Evolutionary conservation across 2,888 invertebrate genomes (phyloP), one percentile per base, ranked within the genome.

Genomic region (Eupithecia pulchellata): DNA sequence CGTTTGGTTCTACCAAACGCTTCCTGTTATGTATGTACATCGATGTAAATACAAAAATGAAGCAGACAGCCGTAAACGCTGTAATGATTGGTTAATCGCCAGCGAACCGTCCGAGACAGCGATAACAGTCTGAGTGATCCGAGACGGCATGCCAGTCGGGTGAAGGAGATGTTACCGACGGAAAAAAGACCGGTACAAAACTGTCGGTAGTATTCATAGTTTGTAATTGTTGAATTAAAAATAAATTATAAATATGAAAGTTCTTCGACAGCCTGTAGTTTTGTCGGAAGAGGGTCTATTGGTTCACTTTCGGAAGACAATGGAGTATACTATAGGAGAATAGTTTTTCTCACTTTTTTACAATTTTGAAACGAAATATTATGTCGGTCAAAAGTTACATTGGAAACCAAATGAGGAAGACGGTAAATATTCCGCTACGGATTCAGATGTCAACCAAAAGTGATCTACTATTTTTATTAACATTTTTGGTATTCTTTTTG

Each of bases 91-190:
- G 82, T 82, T 86, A 85, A 86, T 86, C 84, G 82, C 77, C 77
- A 82, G 82, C 79, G 82, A 84, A 84, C 82, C 83, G 81, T 5
- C 61, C 20, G 79, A 82, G 82, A 82, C 82, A 76, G 77, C 81
- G 86, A 85, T 85, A 86, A 86, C 83, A 84, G 82, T 81, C 84
- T 83, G 85, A 87, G 83, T 87, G 84, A 87, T 86, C 82, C 81
- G 79, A 84, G 79, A 80, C 81, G 86, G 86, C 86, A 75, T 78
- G 79, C 82, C 82, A 82, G 75, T 78, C 79, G 74, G 82, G 78
- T 80, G 82, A 81, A 78, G 79, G 78, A 79, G 82, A 85, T 80
- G 82, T 82, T 76, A 71, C 63, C 66, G 60, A 62, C 62, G 65
- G 55, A 66, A 74, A 68, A 76, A 70, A 69, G 58, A 60, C 70